phyloP scores from a whole-genome alignment of 2,113 vertebrate genomes.

The Donacobius atricapilla region DNA sequence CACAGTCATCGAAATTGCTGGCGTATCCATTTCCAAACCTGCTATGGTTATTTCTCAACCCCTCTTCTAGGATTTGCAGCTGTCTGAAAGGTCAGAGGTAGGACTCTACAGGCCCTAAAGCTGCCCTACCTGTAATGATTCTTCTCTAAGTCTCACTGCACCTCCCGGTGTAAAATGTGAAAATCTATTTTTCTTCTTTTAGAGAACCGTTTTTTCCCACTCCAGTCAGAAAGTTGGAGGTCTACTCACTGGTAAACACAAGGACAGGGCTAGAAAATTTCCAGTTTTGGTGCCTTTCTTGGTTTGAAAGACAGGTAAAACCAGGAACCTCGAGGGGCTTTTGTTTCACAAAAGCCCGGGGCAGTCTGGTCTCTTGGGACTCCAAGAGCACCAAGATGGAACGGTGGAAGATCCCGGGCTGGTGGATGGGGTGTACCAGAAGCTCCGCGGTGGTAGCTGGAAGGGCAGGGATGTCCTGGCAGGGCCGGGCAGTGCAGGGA shows the following conservation, averaged over 20 bases:
- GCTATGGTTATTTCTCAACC: background rate
- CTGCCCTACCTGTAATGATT: background rate
- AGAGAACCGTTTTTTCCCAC: accelerated
- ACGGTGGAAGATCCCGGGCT: no score
- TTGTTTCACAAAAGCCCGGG: no score
- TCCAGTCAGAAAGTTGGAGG: background rate
- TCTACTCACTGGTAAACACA: background rate
- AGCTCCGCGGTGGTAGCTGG: no score
- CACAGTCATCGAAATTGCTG: background rate
- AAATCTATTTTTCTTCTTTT: background rate
- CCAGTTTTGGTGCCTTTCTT: background rate
- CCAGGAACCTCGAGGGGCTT: no score
- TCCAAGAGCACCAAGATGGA: no score
- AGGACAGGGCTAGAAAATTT: background rate
- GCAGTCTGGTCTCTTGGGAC: no score
- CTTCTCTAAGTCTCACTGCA: background rate
- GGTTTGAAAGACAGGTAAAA: no score
- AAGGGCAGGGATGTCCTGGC: no score
- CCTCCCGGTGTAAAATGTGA: background rate
- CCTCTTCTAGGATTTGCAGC: background rate
- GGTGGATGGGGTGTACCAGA: no score
- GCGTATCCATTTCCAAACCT: background rate
- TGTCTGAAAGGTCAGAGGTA: background rate
- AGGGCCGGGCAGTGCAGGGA: no score
- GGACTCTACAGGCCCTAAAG: background rate